Percentiles rank a stretch among this genome's conserved stretches.
Evolutionary conservation across 2,113 vertebrate species (phyloP).

Genomic region (Tachysurus fulvidraco): DNA sequence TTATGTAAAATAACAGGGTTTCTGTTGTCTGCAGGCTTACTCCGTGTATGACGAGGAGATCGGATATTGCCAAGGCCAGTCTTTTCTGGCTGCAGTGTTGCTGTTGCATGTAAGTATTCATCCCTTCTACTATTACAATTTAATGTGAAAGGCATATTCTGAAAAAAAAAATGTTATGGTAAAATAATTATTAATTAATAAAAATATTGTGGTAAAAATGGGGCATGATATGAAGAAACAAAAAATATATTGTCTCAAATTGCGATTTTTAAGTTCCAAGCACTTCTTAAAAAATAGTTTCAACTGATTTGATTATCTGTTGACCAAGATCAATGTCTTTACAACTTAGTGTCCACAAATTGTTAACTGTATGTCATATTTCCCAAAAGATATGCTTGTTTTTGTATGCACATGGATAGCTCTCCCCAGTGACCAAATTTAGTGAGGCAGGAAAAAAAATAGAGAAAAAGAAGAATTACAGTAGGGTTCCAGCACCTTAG

Average conservation of each 20-base stretch:
- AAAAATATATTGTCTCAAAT: neutral
- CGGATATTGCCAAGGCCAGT: conserved; percentile 98
- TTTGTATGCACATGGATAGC: too few relatives aligned
- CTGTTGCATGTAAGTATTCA: conserved; percentile 89
- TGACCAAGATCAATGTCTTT: neutral
- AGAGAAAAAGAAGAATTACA: neutral
- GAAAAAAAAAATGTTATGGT: too few relatives aligned
- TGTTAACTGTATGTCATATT: too few relatives aligned
- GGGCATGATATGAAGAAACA: neutral
- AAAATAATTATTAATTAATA: too few relatives aligned
- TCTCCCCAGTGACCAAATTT: too few relatives aligned
- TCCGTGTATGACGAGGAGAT: conserved; percentile 98
- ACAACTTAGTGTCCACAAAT: neutral
- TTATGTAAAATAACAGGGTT: neutral
- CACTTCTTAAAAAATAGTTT: neutral
- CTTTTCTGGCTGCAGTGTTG: conserved; percentile 94
- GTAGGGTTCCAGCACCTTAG: neutral
- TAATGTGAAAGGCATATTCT: conserved; percentile 1
- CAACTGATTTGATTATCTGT: neutral
- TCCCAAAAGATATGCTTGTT: too few relatives aligned
- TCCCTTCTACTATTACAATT: neutral
- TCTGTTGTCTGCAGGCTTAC: conserved; percentile 79
- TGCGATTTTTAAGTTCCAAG: neutral
- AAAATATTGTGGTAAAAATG: neutral
- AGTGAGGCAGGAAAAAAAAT: neutral